phyloP scores from a whole-genome alignment of 2,888 invertebrate species.

The Venustoraphidia nigricollis region DNA sequence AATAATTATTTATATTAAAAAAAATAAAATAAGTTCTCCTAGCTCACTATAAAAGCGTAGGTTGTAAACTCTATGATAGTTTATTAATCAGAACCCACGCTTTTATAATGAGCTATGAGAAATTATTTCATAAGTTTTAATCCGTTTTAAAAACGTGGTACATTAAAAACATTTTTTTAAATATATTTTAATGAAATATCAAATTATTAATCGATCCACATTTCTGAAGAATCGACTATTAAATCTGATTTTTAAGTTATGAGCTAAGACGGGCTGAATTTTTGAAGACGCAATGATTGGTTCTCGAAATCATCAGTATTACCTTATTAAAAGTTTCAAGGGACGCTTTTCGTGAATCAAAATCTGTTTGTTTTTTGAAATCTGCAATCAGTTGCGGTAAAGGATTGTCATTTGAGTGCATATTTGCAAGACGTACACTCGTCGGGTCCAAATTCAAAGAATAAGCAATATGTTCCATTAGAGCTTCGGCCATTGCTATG shows the following conservation, averaged over 20 bases:
- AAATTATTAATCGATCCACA: not conserved
- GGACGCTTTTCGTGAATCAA: slow-evolving; percentile 34
- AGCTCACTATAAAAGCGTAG: too few relatives aligned
- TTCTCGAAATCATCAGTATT: not conserved
- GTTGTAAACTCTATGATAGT: too few relatives aligned
- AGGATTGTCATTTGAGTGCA: slow-evolving; percentile 23
- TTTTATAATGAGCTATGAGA: too few relatives aligned
- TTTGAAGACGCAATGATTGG: not conserved
- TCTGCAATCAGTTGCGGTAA: slow-evolving; percentile 36
- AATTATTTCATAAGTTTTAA: too few relatives aligned
- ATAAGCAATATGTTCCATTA: slow-evolving; percentile 51
- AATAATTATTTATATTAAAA: too few relatives aligned
- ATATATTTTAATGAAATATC: not conserved
- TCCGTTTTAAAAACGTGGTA: too few relatives aligned
- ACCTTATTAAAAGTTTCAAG: slow-evolving; percentile 44
- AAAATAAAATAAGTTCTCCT: too few relatives aligned
- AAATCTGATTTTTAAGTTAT: not conserved
- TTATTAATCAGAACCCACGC: too few relatives aligned
- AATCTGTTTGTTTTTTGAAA: slow-evolving; percentile 40
- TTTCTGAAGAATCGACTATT: too few relatives aligned
- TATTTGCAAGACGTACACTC: slow-evolving; percentile 39
- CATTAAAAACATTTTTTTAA: too few relatives aligned
- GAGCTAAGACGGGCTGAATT: not conserved
- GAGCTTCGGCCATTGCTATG: slow-evolving; percentile 40
- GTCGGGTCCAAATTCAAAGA: slow-evolving; percentile 38